A percentile compares a stretch with the other conserved stretches of the same genome.
phyloP scores from a whole-genome alignment of 2,888 invertebrate species.

The Pollenia amentaria region DNA sequence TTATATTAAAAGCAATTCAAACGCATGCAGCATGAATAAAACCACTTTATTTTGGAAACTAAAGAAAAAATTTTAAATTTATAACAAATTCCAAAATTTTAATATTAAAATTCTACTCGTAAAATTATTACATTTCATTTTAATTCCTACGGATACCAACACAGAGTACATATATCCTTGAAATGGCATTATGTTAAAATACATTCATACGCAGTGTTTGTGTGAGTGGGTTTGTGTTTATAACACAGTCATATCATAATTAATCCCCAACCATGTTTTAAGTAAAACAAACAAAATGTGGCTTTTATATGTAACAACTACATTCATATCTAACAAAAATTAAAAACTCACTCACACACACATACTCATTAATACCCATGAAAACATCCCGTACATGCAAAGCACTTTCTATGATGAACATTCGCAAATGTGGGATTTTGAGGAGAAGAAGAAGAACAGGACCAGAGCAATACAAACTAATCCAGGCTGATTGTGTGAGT shows the following conservation, averaged over 20 bases:
- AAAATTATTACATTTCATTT: conserved; percentile 83
- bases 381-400: background rate
- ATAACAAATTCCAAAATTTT: conserved; percentile 81
- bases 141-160: conserved; percentile 75
- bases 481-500: conserved; percentile 73
- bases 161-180: conserved; percentile 45
- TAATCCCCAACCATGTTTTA: conserved; percentile 79
- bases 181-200: conserved; percentile 25
- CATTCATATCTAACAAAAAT: conserved; percentile 56
- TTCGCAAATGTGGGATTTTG: conserved; percentile 50
- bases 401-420: background rate
- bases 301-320: conserved; percentile 63
- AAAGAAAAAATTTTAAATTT: conserved; percentile 75
- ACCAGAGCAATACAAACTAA: conserved; percentile 41
- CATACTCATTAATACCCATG: background rate
- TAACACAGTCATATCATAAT: conserved; percentile 81
- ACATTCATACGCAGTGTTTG: conserved; percentile 18
- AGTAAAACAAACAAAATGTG: conserved; percentile 71
- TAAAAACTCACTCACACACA: conserved; percentile 23
- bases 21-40: conserved; percentile 1
- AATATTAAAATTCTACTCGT: conserved; percentile 81
- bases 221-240: conserved; percentile 48
- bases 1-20: background rate
- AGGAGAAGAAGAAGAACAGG: conserved; percentile 37
- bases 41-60: conserved; percentile 28